A percentile compares a stretch with the other conserved stretches of the same genome.
These are phyloP conservation scores for Ariopsis seemanni DNA, from an alignment of 2,113 vertebrate species.

Conservation along the genomic window DNA sequence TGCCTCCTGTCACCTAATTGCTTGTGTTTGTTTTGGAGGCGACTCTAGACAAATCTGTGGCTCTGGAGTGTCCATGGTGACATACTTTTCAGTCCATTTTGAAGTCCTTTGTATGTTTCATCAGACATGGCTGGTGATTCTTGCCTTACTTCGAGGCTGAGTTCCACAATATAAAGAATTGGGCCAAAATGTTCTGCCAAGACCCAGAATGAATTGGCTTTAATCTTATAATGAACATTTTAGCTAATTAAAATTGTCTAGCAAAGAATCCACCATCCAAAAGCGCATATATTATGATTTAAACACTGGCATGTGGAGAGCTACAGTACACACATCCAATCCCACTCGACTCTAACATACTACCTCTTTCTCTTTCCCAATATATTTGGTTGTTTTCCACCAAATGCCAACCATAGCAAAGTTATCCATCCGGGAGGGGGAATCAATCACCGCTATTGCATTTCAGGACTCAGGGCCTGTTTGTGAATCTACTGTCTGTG, in stretches of 20 bases:
- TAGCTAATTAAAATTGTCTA: neutral
- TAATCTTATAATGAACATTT: conserved; percentile 7
- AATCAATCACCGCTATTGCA: conserved; percentile 70
- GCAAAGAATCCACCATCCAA: neutral
- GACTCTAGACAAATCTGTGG: conserved; percentile 50
- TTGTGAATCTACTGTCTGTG: conserved; percentile 68
- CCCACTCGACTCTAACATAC: neutral
- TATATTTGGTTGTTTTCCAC: conserved; percentile 60
- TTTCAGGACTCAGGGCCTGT: conserved; percentile 65
- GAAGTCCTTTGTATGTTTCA: neutral
- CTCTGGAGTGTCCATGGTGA: conserved; percentile 49
- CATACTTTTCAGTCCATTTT: neutral
- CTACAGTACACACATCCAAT: neutral
- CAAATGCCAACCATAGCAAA: conserved; percentile 69
- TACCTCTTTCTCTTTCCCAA: conserved; percentile 26
- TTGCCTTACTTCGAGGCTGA: neutral
- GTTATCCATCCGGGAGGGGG: conserved; percentile 63
- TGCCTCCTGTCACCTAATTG: conserved; percentile 60
- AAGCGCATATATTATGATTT: neutral
- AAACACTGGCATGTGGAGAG: neutral
- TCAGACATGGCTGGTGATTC: neutral
- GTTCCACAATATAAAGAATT: neutral
- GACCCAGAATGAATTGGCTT: neutral
- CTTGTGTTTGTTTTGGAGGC: conserved; percentile 64
- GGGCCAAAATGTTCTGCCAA: neutral